A percentile compares a stretch with the other conserved stretches of the same genome.
Conservation (phyloP, 2,888 invertebrate species). For the Unio pictorum region DNA sequence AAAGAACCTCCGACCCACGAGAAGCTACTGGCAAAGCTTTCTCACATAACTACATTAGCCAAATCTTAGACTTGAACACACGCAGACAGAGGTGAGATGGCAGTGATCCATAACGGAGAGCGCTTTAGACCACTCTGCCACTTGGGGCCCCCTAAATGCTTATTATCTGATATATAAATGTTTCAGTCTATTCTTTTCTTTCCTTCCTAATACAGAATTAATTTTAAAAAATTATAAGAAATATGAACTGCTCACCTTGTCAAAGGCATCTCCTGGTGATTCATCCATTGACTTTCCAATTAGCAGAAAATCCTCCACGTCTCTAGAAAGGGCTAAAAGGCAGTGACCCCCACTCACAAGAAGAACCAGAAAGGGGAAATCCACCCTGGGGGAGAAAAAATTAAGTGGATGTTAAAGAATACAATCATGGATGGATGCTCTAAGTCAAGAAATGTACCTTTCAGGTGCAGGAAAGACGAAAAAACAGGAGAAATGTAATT, state of each 20-base stretch:
- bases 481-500: too few species aligned
- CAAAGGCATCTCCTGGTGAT: slow-evolving; percentile 94
- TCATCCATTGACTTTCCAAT: slow-evolving; percentile 87
- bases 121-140: too few species aligned
- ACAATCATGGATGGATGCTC: not conserved
- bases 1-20: too few species aligned
- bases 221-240: not conserved
- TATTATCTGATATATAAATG: too few species aligned
- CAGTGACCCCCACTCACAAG: slow-evolving; percentile 96
- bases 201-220: too few species aligned
- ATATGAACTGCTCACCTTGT: slow-evolving; percentile 80
- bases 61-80: too few species aligned
- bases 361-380: slow-evolving; percentile 91
- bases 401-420: not conserved
- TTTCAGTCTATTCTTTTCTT: too few species aligned
- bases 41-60: too few species aligned
- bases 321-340: slow-evolving; percentile 79
- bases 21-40: too few species aligned
- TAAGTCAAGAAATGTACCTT: not conserved
- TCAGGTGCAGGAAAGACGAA: not conserved
- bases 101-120: too few species aligned
- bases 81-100: too few species aligned
- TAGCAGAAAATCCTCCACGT: slow-evolving; percentile 83
- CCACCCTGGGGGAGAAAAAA: slow-evolving; percentile 72
- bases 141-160: too few species aligned